Percentiles rank a stretch among this genome's conserved stretches.
These are phyloP conservation scores for Ganaspis sp. DNA, from an alignment of 1,140 invertebrate genomes.

Conservation along the genomic window DNA sequence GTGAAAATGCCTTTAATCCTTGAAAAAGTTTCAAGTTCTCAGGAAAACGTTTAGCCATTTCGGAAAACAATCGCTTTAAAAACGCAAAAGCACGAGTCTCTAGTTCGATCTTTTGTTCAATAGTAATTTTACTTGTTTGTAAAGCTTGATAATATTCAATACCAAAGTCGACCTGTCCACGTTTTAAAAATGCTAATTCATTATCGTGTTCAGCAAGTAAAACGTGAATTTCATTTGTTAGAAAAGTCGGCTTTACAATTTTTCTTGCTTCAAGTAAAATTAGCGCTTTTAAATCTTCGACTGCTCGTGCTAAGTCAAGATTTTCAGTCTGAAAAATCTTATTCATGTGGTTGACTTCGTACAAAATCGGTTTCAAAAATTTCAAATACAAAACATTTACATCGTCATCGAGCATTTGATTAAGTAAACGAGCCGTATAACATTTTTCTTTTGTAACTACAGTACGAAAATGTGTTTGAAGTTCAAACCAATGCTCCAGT, in stretches of 20 bases:
- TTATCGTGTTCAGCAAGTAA: background rate
- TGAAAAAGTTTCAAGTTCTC: conserved; percentile 34
- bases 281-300: conserved; percentile 47
- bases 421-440: conserved; percentile 55
- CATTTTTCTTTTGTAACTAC: conserved; percentile 48
- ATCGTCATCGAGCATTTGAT: conserved; percentile 52
- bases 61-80: conserved; percentile 30
- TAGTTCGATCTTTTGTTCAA: conserved; percentile 29
- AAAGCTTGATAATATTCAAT: conserved; percentile 12
- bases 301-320: conserved; percentile 49
- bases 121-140: no score
- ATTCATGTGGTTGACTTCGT: conserved; percentile 46
- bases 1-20: conserved; percentile 35
- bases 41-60: conserved; percentile 42
- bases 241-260: conserved; percentile 30
- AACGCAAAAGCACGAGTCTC: conserved; percentile 31
- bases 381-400: conserved; percentile 47
- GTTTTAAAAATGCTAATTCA: conserved; percentile 31
- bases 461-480: conserved; percentile 61
- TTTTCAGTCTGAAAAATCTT: conserved; percentile 55
- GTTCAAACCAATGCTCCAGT: conserved; percentile 65
- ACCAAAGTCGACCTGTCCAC: conserved; percentile 32
- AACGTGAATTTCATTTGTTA: background rate
- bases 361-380: conserved; percentile 50
- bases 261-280: conserved; percentile 37